phyloP scores from a whole-genome alignment of 2,888 invertebrate species.

The Alsophila aescularia region DNA sequence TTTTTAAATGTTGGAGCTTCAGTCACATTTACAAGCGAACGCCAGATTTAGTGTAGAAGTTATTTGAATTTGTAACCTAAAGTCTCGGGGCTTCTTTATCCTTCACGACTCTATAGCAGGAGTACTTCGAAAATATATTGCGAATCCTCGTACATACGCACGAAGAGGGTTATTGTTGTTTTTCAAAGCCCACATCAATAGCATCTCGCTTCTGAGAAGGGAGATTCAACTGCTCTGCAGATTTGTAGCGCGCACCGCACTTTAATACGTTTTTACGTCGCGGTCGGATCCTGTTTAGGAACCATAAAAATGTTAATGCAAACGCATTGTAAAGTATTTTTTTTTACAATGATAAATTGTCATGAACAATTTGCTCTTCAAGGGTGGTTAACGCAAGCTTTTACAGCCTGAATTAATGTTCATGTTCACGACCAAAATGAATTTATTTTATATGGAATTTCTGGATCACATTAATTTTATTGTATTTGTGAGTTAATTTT shows the following conservation, averaged over 20 bases:
- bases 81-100: neutral
- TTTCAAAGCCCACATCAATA: conserved; percentile 63
- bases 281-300: conserved; percentile 73
- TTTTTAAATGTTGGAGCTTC: too few species aligned
- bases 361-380: conserved; percentile 44
- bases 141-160: conserved; percentile 72
- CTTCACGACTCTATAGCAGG: conserved; percentile 46
- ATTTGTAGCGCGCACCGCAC: conserved; percentile 66
- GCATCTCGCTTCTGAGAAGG: conserved; percentile 10
- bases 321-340: conserved; percentile 54
- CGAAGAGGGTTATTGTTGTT: conserved; percentile 79
- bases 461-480: neutral
- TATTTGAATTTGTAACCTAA: too few species aligned
- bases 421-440: neutral
- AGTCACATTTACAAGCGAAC: neutral
- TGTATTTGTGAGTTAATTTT: neutral
- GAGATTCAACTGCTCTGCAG: conserved; percentile 48
- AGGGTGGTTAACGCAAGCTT: conserved; percentile 36
- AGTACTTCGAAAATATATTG: conserved; percentile 77
- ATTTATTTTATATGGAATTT: conserved; percentile 12
- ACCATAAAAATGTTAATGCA: conserved; percentile 78
- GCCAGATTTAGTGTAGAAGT: neutral
- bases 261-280: conserved; percentile 65
- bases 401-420: conserved; percentile 24
- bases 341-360: conserved; percentile 55